phyloP scores from a whole-genome alignment of 2,797 vertebrate species.

The Kryptopterus vitreolus region DNA sequence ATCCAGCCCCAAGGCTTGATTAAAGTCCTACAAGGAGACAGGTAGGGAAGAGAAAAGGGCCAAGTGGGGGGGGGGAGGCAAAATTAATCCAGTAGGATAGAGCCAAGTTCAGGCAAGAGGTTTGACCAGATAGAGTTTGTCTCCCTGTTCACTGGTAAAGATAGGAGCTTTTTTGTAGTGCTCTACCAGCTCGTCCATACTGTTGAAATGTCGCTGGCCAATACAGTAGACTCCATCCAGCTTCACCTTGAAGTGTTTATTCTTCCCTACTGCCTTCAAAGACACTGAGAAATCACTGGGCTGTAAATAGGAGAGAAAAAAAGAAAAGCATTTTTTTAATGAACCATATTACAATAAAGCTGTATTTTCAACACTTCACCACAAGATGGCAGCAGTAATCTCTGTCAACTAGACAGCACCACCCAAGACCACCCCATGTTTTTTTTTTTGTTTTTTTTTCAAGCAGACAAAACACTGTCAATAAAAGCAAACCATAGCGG shows the following conservation, averaged over 20 bases:
- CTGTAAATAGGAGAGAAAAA: constrained; percentile 67
- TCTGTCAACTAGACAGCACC: neutral
- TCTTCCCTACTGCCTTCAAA: constrained; percentile 93
- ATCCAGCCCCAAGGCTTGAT: constrained; percentile 26
- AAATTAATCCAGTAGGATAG: constrained; percentile 57
- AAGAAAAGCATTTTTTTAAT: neutral
- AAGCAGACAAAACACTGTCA: neutral
- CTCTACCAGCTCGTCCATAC: constrained; percentile 96
- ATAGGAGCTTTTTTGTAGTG: constrained; percentile 99
- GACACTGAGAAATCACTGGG: constrained; percentile 98
- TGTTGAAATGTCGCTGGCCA: constrained; percentile 91
- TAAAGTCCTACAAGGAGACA: constrained; percentile 22
- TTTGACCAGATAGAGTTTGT: constrained; percentile 92
- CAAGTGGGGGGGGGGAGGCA: constrained; percentile 28
- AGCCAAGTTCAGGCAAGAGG: constrained; percentile 60
- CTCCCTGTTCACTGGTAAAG: constrained; percentile 97
- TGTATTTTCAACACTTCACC: constrained; percentile 21
- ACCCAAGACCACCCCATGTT: neutral
- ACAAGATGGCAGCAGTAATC: constrained; percentile 44
- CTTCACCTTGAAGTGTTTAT: constrained; percentile 99
- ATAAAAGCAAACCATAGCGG: neutral
- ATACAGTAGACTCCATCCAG: constrained; percentile 91
- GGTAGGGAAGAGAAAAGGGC: constrained; percentile 30
- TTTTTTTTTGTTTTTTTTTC: neutral
- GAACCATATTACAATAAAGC: neutral